These are phyloP conservation scores for Yoshiicerus persimilis DNA, from an alignment of 1,140 invertebrate genomes.

Conservation along the genomic window DNA sequence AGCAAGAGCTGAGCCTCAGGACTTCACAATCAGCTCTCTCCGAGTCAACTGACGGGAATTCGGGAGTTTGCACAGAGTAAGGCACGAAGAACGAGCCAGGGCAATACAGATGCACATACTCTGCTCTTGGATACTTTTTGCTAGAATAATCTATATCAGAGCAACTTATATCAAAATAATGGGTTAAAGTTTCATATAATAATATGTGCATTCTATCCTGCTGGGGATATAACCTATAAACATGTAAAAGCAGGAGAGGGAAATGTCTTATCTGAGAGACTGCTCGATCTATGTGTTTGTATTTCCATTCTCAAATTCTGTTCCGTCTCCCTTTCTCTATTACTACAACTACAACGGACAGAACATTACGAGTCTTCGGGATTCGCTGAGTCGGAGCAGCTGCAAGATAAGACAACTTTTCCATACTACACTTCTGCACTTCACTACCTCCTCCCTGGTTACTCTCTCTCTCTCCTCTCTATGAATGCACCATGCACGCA, in stretches of 20 bases:
- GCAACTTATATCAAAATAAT: neutral
- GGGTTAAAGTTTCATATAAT: neutral
- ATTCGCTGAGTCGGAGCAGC: constrained; percentile 5
- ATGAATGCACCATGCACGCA: neutral
- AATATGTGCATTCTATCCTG: neutral
- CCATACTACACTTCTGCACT: neutral
- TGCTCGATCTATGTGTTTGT: neutral
- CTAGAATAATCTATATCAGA: neutral
- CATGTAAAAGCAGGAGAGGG: neutral
- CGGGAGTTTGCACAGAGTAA: neutral
- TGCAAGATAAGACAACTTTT: neutral
- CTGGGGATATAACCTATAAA: neutral
- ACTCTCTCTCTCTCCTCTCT: neutral
- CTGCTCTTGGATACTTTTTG: neutral
- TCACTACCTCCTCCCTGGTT: neutral
- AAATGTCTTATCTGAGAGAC: neutral
- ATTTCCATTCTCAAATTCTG: neutral
- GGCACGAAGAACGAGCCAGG: neutral
- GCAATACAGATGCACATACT: neutral
- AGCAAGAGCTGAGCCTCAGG: neutral
- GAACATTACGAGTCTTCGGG: neutral
- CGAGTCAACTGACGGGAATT: neutral
- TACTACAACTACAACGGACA: neutral
- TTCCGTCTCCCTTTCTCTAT: neutral
- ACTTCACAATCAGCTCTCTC: neutral